Evolutionary conservation across 2,888 invertebrate species (phyloP).

Genomic region (Dolichopus griseipennis): DNA sequence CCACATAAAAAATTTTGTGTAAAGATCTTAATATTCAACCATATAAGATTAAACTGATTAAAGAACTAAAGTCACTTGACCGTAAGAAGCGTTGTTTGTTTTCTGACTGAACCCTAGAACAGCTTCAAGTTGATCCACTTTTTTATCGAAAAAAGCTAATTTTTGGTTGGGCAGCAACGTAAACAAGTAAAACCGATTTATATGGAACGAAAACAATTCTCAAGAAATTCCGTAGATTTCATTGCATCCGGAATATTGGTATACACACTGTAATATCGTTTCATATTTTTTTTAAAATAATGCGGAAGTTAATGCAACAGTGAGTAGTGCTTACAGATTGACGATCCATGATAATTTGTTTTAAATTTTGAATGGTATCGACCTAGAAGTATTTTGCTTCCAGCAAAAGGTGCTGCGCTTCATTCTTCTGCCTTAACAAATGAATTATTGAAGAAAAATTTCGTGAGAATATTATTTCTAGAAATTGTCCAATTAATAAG

Average conservation of each 20-base stretch:
- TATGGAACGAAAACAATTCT: slow-evolving; percentile 14
- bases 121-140: not conserved
- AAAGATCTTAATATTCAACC: slow-evolving; percentile 11
- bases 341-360: slow-evolving; percentile 17
- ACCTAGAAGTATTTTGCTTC: slow-evolving; percentile 14
- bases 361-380: slow-evolving; percentile 5
- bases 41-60: slow-evolving; percentile 7
- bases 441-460: slow-evolving; percentile 17
- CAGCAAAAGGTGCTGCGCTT: slow-evolving; percentile 14
- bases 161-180: slow-evolving; percentile 8
- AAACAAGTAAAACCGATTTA: not conserved
- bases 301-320: slow-evolving; percentile 12
- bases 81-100: not conserved
- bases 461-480: slow-evolving; percentile 14
- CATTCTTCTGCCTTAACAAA: slow-evolving; percentile 9
- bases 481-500: not conserved
- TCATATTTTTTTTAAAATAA: slow-evolving; percentile 17
- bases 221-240: slow-evolving; percentile 14
- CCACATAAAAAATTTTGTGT: slow-evolving; percentile 12
- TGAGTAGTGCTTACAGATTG: slow-evolving; percentile 17
- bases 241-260: slow-evolving; percentile 5
- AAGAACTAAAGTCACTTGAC: not conserved
- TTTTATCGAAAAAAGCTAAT: slow-evolving; percentile 5
- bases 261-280: not conserved
- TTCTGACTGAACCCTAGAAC: not conserved